phyloP scores from a whole-genome alignment of 2,888 invertebrate genomes.

The Druceiella hillmani region DNA sequence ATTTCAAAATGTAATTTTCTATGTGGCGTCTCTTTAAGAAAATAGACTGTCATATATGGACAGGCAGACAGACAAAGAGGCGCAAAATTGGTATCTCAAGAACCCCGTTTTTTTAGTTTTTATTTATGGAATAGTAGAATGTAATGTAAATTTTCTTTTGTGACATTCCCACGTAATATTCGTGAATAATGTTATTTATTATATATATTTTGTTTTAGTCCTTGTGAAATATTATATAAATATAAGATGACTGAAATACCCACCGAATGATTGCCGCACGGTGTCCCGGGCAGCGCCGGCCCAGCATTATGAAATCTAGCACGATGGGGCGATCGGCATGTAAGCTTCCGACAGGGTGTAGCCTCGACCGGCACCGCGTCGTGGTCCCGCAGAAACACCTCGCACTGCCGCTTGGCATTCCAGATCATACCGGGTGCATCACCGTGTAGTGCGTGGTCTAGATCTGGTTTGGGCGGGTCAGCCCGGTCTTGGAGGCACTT shows the following conservation, averaged over 20 bases:
- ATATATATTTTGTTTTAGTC: too few relatives aligned
- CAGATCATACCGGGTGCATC: conserved; percentile 65
- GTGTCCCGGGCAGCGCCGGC: conserved; percentile 77
- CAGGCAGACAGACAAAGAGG: too few relatives aligned
- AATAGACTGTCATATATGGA: too few relatives aligned
- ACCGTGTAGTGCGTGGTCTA: conserved; percentile 57
- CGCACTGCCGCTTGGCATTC: conserved; percentile 68
- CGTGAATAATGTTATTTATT: too few relatives aligned
- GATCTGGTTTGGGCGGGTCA: conserved; percentile 38
- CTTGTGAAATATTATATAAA: conserved; percentile 26
- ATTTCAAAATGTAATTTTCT: too few relatives aligned
- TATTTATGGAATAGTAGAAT: too few relatives aligned
- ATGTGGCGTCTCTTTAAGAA: too few relatives aligned
- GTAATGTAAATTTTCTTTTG: too few relatives aligned
- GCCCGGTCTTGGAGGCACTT: conserved; percentile 60
- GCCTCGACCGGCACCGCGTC: conserved; percentile 54
- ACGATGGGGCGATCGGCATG: conserved; percentile 67
- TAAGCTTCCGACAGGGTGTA: conserved; percentile 61
- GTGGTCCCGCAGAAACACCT: conserved; percentile 59
- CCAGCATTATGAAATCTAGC: conserved; percentile 72
- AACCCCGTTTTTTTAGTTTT: too few relatives aligned
- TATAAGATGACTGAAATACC: too few relatives aligned
- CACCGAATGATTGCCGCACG: conserved; percentile 61
- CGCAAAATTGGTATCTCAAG: too few relatives aligned
- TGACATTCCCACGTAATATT: too few relatives aligned